Evolutionary conservation across 2,888 invertebrate species (phyloP), one percentile per base, ranked within the genome.

Genomic region (Agrilus cyanescens): DNA sequence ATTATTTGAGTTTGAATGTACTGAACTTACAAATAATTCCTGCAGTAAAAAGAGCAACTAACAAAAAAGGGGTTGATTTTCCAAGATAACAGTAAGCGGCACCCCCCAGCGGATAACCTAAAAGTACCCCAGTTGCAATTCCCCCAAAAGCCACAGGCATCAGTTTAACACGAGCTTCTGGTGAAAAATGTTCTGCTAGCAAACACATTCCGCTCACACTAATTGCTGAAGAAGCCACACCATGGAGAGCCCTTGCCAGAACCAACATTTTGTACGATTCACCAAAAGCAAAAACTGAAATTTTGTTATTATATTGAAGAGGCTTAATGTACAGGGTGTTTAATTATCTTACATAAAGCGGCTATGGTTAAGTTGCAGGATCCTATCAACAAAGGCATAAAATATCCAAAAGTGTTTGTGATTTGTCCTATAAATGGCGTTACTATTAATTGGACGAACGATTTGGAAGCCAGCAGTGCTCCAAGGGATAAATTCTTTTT

Each of bases 81-180:
- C 85, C 85, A 30, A 81, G 71, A 46, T 84, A 73, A 53, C 85
- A 80, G 58, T 87, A 88, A 32, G 82, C 71, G 35, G 85, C 73
- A 1, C 86, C 80, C 8, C 88, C 88, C 51, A 85, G 75, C 0
- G 88, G 88, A 63, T 89, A 88, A 0, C 88, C 88, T 10, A 84
- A 68, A 2, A 89, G 67, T 1, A 89, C 86, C 0, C 88, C 89
- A 12, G 84, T 61, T 1, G 87, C 88, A 41, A 83, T 79, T 46
- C 86, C 86, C 4, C 88, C 85, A 58, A 88, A 74, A 2, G 85
- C 80, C 18, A 83, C 69, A 0, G 88, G 88, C 82, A 89, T 85
- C n/a, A 82, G 70, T 57, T 74, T 74, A 16, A 80, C 78, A 47
- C 82, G 64, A 14, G 57, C 52, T 41, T 76, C 73, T 40, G 72